phyloP scores from a whole-genome alignment of 2,797 vertebrate species.

The Synaphobranchus kaupii region DNA sequence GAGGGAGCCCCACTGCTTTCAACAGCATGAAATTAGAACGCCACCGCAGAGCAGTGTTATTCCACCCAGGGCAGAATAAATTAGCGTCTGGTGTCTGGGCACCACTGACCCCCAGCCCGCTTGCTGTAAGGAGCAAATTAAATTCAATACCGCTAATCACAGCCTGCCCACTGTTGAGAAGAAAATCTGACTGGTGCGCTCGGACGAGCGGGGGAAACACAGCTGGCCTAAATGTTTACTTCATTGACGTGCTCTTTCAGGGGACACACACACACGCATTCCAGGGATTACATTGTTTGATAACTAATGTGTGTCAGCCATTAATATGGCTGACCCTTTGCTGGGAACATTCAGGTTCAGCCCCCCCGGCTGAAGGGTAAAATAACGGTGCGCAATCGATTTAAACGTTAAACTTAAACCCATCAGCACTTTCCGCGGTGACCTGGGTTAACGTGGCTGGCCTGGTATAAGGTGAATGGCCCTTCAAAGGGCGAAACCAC shows the following conservation, averaged over 20 bases:
- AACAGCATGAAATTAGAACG: conserved; percentile 54
- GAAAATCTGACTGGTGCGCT: conserved; percentile 31
- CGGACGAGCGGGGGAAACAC: conserved; percentile 20
- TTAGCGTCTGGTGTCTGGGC: conserved; percentile 40
- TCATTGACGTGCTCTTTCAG: conserved; percentile 41
- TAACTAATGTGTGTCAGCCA: conserved; percentile 32
- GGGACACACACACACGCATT: background rate
- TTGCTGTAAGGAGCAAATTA: conserved; percentile 39
- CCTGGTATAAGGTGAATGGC: conserved; percentile 54
- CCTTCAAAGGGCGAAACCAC: background rate
- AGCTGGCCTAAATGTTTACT: conserved; percentile 33
- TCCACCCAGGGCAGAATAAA: conserved; percentile 48
- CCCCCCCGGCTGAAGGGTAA: conserved; percentile 61
- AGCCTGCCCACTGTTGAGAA: conserved; percentile 25
- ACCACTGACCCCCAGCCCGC: conserved; percentile 32
- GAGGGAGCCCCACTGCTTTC: conserved; percentile 41
- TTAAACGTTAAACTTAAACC: conserved; percentile 12
- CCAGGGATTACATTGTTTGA: conserved; percentile 37
- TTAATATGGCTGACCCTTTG: conserved; percentile 44
- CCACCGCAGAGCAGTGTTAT: conserved; percentile 47
- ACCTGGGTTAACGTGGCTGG: conserved; percentile 62
- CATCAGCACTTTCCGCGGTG: conserved; percentile 50
- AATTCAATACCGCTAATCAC: conserved; percentile 44
- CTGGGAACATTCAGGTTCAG: conserved; percentile 29
- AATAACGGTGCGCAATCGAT: conserved; percentile 22